A percentile compares a stretch with the other conserved stretches of the same genome.
Conservation (phyloP, 2,113 vertebrate species). For the Salvelinus namaycush region DNA sequence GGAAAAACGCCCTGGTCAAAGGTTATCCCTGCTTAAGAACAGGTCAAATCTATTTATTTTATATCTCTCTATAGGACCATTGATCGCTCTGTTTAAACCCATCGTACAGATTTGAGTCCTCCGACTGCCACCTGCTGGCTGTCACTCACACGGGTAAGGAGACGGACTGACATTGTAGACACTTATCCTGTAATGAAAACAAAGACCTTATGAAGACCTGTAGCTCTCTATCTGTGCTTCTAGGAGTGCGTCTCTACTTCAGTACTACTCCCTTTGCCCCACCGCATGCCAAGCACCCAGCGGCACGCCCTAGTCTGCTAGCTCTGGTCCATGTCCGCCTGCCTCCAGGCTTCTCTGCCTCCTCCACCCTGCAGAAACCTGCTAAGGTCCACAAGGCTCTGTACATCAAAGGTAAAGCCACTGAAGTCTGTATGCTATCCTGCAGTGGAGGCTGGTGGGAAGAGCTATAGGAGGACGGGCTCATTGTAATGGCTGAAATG, state of each 20-base stretch:
- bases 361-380: conserved; percentile 92
- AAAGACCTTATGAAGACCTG: too few species aligned
- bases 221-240: background rate
- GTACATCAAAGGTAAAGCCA: conserved; percentile 86
- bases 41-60: background rate
- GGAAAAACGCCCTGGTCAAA: background rate
- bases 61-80: conserved; percentile 80
- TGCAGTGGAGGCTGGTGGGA: conserved; percentile 58
- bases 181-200: too few species aligned
- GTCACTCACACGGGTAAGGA: conserved; percentile 88
- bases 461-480: too few species aligned
- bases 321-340: conserved; percentile 90
- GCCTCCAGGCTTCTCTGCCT: conserved; percentile 95
- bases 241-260: conserved; percentile 94
- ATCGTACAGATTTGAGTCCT: conserved; percentile 92
- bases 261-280: conserved; percentile 85
- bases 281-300: conserved; percentile 76
- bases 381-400: conserved; percentile 93
- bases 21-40: background rate
- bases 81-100: conserved; percentile 94
- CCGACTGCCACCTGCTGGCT: conserved; percentile 91
- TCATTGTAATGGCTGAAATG: too few species aligned
- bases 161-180: background rate
- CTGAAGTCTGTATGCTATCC: conserved; percentile 15
- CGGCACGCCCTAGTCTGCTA: conserved; percentile 81